phyloP scores from a whole-genome alignment of 2,797 vertebrate genomes.

The Muscicapa comitata region DNA sequence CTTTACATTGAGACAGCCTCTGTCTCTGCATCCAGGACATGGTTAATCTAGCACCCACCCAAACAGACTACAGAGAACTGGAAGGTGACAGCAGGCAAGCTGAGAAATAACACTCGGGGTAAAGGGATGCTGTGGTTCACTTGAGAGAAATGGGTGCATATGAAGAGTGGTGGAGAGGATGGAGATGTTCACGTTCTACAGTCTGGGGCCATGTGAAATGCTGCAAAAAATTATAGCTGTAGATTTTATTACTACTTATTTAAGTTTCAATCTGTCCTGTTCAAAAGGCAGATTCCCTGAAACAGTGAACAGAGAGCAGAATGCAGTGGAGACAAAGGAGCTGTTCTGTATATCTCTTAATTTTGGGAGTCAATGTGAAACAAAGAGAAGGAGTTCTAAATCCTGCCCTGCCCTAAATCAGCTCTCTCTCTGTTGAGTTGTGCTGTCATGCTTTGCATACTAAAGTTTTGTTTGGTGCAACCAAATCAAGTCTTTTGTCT shows the following conservation, averaged over 20 bases:
- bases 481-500: neutral
- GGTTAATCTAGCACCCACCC: neutral
- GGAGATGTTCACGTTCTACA: neutral
- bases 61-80: neutral
- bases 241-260: neutral
- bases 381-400: neutral
- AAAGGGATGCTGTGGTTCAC: neutral
- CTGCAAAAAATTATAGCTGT: neutral
- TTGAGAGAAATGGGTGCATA: neutral
- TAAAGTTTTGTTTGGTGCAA: neutral
- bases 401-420: neutral
- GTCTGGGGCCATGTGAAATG: neutral
- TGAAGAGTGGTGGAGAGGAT: neutral
- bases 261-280: neutral
- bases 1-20: neutral
- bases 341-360: neutral
- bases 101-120: neutral
- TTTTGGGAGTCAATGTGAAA: neutral
- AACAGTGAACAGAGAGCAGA: neutral
- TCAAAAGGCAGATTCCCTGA: neutral
- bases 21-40: neutral
- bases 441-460: neutral
- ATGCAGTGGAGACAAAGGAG: neutral
- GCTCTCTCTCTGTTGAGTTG: neutral
- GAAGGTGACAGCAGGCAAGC: neutral